phyloP scores from a whole-genome alignment of 30 jellyfish, hydroid and myxozoan species.

The Aurelia sp. region DNA sequence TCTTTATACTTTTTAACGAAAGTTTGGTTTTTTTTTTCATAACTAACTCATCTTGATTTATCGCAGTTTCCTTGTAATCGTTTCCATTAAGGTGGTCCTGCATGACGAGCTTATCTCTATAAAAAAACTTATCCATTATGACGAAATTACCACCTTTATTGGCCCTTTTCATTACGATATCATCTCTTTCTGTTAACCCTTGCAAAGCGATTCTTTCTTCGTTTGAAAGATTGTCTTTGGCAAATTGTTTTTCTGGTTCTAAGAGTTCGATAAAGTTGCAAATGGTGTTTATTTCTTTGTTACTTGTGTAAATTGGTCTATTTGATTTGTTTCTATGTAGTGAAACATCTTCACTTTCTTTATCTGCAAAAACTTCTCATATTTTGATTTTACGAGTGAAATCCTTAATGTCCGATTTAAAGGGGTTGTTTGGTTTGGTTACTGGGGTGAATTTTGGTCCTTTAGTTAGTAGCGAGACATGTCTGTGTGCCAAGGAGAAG shows the following conservation, averaged over 20 bases:
- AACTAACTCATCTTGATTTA: too few species aligned
- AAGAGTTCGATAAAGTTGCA: conserved; percentile 7
- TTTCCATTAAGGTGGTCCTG: too few species aligned
- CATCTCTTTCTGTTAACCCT: not conserved
- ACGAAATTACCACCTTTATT: too few species aligned
- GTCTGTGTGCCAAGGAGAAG: conserved; percentile 26
- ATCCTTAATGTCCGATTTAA: not conserved
- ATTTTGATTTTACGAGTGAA: conserved; percentile 12
- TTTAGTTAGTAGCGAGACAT: conserved; percentile 13
- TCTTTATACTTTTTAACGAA: too few species aligned
- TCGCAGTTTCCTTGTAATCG: too few species aligned
- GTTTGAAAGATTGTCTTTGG: not conserved
- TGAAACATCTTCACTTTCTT: conserved; percentile 4
- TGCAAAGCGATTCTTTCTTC: conserved; percentile 15
- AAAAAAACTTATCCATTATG: too few species aligned
- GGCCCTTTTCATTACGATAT: not conserved
- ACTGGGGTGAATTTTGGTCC: conserved; percentile 27
- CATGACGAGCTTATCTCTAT: too few species aligned
- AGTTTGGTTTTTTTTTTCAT: too few species aligned
- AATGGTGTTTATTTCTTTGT: conserved; percentile 3
- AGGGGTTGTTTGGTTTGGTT: not conserved
- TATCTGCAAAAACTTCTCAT: conserved; percentile 5
- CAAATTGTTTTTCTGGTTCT: not conserved
- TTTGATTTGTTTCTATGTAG: conserved; percentile 5
- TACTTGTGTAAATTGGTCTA: conserved; percentile 14